phyloP scores from a whole-genome alignment of 2,797 vertebrate species.

The Centropyge bicolor region DNA sequence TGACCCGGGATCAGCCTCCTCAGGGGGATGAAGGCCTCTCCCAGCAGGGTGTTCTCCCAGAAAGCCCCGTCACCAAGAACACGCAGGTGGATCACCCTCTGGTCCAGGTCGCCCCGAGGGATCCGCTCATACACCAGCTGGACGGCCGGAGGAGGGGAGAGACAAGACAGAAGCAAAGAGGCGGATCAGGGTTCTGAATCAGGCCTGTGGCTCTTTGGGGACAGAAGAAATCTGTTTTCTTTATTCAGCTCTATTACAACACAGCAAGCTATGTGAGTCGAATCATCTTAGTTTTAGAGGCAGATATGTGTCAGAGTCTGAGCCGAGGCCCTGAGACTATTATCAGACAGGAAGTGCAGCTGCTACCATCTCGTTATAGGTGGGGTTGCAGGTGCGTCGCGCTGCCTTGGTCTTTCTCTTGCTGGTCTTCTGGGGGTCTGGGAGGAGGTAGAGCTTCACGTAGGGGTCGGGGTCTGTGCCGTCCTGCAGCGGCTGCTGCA shows the following conservation, averaged over 20 bases:
- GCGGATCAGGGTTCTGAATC: too few relatives aligned
- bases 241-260: too few relatives aligned
- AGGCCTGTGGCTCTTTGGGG: too few relatives aligned
- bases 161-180: too few relatives aligned
- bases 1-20: conserved; percentile 89
- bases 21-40: conserved; percentile 92
- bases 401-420: conserved; percentile 98
- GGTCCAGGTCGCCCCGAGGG: conserved; percentile 93
- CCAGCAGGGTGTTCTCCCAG: conserved; percentile 96
- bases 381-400: conserved; percentile 96
- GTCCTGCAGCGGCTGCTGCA: conserved; percentile 91
- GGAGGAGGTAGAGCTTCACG: conserved; percentile 96
- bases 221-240: too few relatives aligned
- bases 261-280: too few relatives aligned
- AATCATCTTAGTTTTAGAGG: too few relatives aligned
- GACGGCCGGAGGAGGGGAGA: neutral
- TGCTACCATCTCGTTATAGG: conserved; percentile 97
- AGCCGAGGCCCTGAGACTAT: too few relatives aligned
- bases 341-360: neutral
- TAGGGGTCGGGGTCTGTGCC: conserved; percentile 96
- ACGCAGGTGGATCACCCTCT: conserved; percentile 93
- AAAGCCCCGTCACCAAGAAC: conserved; percentile 95
- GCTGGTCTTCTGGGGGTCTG: conserved; percentile 95
- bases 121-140: conserved; percentile 96
- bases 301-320: too few relatives aligned